Evolutionary conservation across 2,797 vertebrate species (phyloP), one percentile per base, ranked within the genome.

Genomic region (Chelon labrosus): DNA sequence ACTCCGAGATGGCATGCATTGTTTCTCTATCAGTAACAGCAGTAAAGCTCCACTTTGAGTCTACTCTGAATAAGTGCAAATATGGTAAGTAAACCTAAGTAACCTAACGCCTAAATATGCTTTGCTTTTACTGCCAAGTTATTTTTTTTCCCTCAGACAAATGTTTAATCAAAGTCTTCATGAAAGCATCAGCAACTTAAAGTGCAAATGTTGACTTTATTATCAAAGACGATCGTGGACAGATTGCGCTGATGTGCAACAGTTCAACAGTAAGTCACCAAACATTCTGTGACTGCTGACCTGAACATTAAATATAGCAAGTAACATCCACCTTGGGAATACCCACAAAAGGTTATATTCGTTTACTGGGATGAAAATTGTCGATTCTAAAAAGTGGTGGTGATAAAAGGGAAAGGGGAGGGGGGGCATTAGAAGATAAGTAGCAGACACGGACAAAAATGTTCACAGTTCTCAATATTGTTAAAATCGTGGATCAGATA

Each of bases 191-290:
- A 82, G 19, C 25, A 88, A 89, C 67, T 73, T 86, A 90, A 92
- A 92, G 88, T 90, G 88, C 90, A 90, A 86, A 89, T 74, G 55
- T 63, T 81, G 44, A 65, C 42, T 85, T 84, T 31, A 71, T 79
- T 72, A 73, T 77, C 70, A 88, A 82, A 76, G 38, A 62, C 80
- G 57, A 69, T 54, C 16, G 44, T 42, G 39, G 54, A 84, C 56
- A 76, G 71, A 62, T 56, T 49, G 61, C 8, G 47, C 27, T 55
- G 31, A 67, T 52, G 52, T 42, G 11, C 49, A 73, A 78, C 60
- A 52, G 62, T 56, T 74, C 31, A 69, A 76, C 55, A 16, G n/a
- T 53, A 83, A 86, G 46, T 82, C 67, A 71, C 72, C 53, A 6
- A 61, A 79, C 64, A 57, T 62, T 51, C 61, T 55, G 27, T 67